These are phyloP conservation scores for Caenorhabditis angaria DNA, from an alignment of 2,888 invertebrate species.

Conservation along the genomic window DNA sequence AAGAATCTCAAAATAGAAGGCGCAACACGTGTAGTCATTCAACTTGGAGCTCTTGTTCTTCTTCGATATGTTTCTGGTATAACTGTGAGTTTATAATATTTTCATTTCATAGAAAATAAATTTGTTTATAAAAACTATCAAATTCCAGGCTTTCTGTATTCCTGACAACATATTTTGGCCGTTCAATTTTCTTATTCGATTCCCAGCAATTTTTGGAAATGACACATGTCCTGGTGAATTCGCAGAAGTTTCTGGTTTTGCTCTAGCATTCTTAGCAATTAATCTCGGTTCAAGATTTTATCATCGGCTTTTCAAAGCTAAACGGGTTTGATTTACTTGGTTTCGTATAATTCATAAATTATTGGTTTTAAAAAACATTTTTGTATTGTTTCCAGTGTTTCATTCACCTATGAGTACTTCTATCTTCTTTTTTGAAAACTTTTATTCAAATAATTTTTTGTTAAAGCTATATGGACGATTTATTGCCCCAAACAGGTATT, in stretches of 20 bases:
- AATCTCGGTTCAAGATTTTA: slow-evolving; percentile 16
- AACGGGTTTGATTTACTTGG: not conserved
- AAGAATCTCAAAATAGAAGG: slow-evolving; percentile 38
- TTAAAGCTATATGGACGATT: not conserved
- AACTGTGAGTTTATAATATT: slow-evolving; percentile 8
- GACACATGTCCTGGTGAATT: slow-evolving; percentile 38
- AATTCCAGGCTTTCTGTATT: slow-evolving; percentile 44
- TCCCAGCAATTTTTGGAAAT: slow-evolving; percentile 43
- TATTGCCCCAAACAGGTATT: slow-evolving; percentile 12
- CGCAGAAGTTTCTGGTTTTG: slow-evolving; percentile 41
- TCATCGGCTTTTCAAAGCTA: not conserved
- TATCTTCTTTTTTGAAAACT: not conserved
- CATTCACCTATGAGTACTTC: not conserved
- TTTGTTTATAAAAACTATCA: not conserved
- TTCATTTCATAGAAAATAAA: not conserved
- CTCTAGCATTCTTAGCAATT: slow-evolving; percentile 28
- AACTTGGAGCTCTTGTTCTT: slow-evolving; percentile 18
- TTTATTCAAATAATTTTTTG: not conserved
- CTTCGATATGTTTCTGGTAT: slow-evolving; percentile 26
- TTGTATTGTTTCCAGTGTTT: not conserved
- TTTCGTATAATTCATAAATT: not conserved
- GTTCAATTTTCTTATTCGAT: slow-evolving; percentile 40
- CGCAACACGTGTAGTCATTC: slow-evolving; percentile 18
- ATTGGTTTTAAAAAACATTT: slow-evolving; percentile 1
- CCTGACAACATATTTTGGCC: slow-evolving; percentile 47